Evolutionary conservation across 1,140 invertebrate genomes (phyloP).

Genomic region (Drosophila sturtevanti): DNA sequence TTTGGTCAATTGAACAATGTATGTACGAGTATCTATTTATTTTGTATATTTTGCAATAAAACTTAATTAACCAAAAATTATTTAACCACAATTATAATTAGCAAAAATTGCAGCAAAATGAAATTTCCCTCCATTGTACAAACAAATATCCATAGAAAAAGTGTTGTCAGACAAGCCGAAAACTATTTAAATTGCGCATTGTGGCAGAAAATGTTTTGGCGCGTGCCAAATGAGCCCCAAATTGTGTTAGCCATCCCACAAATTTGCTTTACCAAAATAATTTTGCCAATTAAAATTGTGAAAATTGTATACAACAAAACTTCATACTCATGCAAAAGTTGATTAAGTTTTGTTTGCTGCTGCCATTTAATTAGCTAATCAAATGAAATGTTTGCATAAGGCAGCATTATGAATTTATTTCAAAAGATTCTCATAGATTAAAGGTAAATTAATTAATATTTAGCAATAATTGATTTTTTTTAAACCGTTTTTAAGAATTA

Average conservation of each 20-base stretch:
- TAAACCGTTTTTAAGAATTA: background rate
- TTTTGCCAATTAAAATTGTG: slow-evolving; percentile 49
- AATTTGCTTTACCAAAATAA: slow-evolving; percentile 26
- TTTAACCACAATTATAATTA: slow-evolving; percentile 67
- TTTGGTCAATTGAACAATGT: background rate
- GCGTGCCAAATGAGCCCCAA: slow-evolving; percentile 53
- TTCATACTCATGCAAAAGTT: slow-evolving; percentile 34
- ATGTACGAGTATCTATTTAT: slow-evolving; percentile 14
- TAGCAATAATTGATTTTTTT: background rate
- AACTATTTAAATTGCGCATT: slow-evolving; percentile 44
- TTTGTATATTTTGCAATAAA: slow-evolving; percentile 23
- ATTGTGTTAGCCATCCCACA: slow-evolving; percentile 17
- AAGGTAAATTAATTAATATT: background rate
- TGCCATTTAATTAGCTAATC: slow-evolving; percentile 42
- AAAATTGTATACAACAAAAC: slow-evolving; percentile 28
- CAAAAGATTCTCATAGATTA: background rate
- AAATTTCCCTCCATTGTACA: slow-evolving; percentile 30
- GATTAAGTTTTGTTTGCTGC: slow-evolving; percentile 27
- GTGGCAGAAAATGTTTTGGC: slow-evolving; percentile 47
- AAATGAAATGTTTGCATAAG: slow-evolving; percentile 15
- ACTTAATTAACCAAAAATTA: slow-evolving; percentile 66
- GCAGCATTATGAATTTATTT: background rate
- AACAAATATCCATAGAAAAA: background rate
- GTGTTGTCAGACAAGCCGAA: slow-evolving; percentile 14
- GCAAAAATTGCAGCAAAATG: slow-evolving; percentile 28